Evolutionary conservation across 2,888 invertebrate genomes (phyloP), one percentile per base, ranked within the genome.

Genomic region (Lasioglossum malachurum): DNA sequence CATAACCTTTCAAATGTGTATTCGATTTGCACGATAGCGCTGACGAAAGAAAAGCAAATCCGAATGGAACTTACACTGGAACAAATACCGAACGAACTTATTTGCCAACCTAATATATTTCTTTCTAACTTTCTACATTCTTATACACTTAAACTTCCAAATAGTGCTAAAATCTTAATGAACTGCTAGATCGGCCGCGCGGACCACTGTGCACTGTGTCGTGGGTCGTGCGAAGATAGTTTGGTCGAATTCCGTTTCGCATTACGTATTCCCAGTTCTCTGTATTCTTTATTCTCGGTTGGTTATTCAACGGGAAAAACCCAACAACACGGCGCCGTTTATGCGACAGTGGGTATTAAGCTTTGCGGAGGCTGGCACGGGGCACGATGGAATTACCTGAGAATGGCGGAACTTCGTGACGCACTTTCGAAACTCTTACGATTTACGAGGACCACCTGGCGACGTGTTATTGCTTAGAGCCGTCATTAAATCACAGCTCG

Each of bases 391-490:
- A 57, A 84, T 74, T 49, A 82, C 67, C 46, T n/a, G 82, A 38
- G 69, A 82, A 77, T 46, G 67, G 57, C 19, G 46, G 71, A 87
- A 88, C 80, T 88, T 87, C 77, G 77, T 69, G 79, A 84, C 83
- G 86, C 83, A 87, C 83, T 88, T 82, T 83, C 74, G 79, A 80
- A 88, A 89, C 78, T 84, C 82, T 73, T 72, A 69, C 57, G 78
- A 80, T 89, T 85, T 84, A 64, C 82, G 76, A 38, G 67, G 44
- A 31, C 87, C 89, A 87, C 53, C 88, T 87, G 88, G 83, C 89
- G 79, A 87, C 79, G 80, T 73, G 53, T 84, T 80, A 81, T 88
- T 79, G 88, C 81, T 89, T 86, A 83, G 83, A 60, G 78, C 57
- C 35, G 81, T 75, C 86, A 74, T 89, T 89, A 73, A 87, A 75